A percentile compares a stretch with the other conserved stretches of the same genome.
These are phyloP conservation scores for Sphinx pinastri DNA, from an alignment of 2,888 invertebrate genomes.

Conservation along the genomic window DNA sequence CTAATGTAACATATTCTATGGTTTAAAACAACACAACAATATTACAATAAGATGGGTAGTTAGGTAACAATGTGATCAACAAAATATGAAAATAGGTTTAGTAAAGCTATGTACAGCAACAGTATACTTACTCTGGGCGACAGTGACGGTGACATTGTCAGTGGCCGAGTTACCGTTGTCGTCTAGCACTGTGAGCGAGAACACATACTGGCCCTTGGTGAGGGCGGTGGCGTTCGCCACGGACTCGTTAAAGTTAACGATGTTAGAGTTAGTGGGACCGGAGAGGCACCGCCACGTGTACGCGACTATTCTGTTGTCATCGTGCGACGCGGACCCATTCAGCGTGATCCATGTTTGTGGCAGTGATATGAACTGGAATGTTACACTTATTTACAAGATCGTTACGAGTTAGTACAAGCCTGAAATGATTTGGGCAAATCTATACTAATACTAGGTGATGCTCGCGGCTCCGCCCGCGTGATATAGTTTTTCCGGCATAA, in stretches of 20 bases:
- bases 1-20: no score
- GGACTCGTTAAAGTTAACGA: conserved; percentile 83
- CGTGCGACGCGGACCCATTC: conserved; percentile 91
- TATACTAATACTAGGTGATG: neutral
- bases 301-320: conserved; percentile 92
- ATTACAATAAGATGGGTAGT: no score
- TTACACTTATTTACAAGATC: conserved; percentile 20
- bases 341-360: conserved; percentile 92
- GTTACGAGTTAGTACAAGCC: neutral
- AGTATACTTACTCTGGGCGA: conserved; percentile 90
- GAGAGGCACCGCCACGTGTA: conserved; percentile 93
- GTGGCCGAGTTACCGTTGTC: conserved; percentile 92
- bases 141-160: conserved; percentile 89
- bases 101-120: neutral
- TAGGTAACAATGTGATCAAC: no score
- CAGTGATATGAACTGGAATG: conserved; percentile 88
- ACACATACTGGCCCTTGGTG: conserved; percentile 93
- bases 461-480: no score
- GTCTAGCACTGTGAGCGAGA: conserved; percentile 92
- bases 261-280: conserved; percentile 85
- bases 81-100: no score
- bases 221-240: conserved; percentile 91
- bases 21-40: no score
- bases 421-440: neutral
- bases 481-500: no score